Evolutionary conservation across 2,113 vertebrate genomes (phyloP), one percentile per base, ranked within the genome.

Genomic region (Oryzias curvinotus): DNA sequence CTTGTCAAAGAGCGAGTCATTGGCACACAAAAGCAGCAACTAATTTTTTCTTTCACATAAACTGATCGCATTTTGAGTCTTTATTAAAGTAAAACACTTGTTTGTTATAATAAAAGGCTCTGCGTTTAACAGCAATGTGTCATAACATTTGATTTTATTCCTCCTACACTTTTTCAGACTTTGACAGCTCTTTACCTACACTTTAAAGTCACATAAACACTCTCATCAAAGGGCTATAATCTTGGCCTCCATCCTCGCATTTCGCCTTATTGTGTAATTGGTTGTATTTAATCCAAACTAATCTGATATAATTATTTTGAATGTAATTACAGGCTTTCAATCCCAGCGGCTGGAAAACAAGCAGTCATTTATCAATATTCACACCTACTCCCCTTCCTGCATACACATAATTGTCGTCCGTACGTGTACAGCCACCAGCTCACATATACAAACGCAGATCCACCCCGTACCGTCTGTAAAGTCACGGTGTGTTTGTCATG

Each of bases 401-500:
- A 44, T 42, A 57, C 18, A 51, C 51, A 59, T 17, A n/a, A 26
- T 17, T 21, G 49, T 14, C 5, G 26, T 23, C 53, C 64, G 68
- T 21, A 53, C 3, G 19, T 15, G 18, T 42, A 43, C 28, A 23
- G 14, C 2, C 14, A 68, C 45, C 36, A 49, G 7, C 59, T 12
- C 57, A 61, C 68, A 14, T n/a, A 25, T 23, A 36, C 52, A 56
- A 41, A 36, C 45, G 1, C 25, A 50, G 68, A 69, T 53, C 23
- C 71, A 62, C 60, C 70, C 46, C 7, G 49, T 59, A 62, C 71
- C 64, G 58, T 77, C 66, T 72, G 70, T 80, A 66, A 76, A 78
- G 78, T 77, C 85, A 85, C 30, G 57, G 75, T 72, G 73, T 80
- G 79, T 87, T 89, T 87, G 78, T 88, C 81, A 84, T 75, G 82